These are phyloP conservation scores for Micropoecilia bifurca DNA, from an alignment of 2,797 vertebrate genomes.

Conservation along the genomic window DNA sequence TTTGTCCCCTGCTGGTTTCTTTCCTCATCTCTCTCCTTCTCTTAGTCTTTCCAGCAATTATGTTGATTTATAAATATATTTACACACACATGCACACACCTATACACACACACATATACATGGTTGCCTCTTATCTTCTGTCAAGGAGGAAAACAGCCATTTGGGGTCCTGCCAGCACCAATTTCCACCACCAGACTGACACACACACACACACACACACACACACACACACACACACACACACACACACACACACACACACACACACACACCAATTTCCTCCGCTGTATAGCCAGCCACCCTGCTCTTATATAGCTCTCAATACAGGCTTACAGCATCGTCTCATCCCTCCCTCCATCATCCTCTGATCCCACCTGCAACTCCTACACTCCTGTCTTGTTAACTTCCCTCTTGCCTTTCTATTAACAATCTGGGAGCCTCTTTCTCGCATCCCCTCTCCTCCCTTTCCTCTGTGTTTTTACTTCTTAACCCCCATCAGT, in stretches of 20 bases:
- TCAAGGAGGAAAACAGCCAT: slow-evolving; percentile 77
- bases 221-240: slow-evolving; percentile 21
- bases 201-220: neutral
- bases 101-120: neutral
- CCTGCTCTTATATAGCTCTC: slow-evolving; percentile 73
- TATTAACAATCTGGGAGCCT: slow-evolving; percentile 14
- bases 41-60: slow-evolving; percentile 43
- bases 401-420: slow-evolving; percentile 16
- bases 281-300: slow-evolving; percentile 44
- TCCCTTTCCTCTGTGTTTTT: slow-evolving; percentile 11
- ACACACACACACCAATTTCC: slow-evolving; percentile 45
- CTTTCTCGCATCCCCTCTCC: slow-evolving; percentile 5
- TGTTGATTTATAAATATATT: slow-evolving; percentile 37
- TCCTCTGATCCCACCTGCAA: slow-evolving; percentile 34
- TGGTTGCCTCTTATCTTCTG: slow-evolving; percentile 67
- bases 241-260: too few species aligned
- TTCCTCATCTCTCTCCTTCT: slow-evolving; percentile 9
- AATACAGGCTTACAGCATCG: slow-evolving; percentile 70
- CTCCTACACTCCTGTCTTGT: slow-evolving; percentile 9
- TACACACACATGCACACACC: neutral
- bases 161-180: slow-evolving; percentile 77
- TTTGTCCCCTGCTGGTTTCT: neutral
- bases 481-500: slow-evolving; percentile 1
- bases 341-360: slow-evolving; percentile 58
- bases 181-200: slow-evolving; percentile 61